Evolutionary conservation across 1,140 invertebrate genomes (phyloP).

Genomic region (Hirudo medicinalis): DNA sequence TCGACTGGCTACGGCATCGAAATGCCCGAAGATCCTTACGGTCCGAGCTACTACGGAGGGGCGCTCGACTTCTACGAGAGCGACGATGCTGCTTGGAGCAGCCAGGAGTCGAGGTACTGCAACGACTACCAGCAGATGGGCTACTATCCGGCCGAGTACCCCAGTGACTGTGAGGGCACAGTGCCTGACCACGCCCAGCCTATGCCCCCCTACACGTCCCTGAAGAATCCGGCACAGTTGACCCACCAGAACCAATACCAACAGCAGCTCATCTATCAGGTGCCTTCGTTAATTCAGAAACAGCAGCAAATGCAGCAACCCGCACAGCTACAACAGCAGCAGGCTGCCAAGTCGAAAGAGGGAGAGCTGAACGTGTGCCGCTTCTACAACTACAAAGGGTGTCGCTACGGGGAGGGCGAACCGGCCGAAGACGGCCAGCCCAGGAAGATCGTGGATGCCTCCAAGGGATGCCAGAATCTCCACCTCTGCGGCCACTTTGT

Average conservation of each 20-base stretch:
- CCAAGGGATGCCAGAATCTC: not conserved
- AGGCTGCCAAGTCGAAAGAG: not conserved
- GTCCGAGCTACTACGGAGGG: no score
- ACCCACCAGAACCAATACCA: not conserved
- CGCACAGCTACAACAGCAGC: not conserved
- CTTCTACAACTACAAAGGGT: not conserved
- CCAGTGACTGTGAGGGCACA: constrained; percentile 8
- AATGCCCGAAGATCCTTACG: no score
- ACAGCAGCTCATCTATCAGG: not conserved
- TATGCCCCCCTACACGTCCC: not conserved
- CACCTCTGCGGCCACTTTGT: constrained; percentile 7
- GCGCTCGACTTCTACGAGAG: no score
- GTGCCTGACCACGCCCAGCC: not conserved
- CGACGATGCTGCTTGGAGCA: no score
- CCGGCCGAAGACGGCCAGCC: no score
- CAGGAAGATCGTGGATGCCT: not conserved
- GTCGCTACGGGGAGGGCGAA: not conserved
- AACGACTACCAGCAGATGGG: constrained; percentile 8
- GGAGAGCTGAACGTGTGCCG: not conserved
- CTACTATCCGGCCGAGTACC: constrained; percentile 4
- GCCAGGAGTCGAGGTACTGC: no score
- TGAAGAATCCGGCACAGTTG: constrained; percentile 8
- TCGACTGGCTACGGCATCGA: not conserved
- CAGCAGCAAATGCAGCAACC: constrained; percentile 3
- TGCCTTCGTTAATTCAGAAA: not conserved